Evolutionary conservation across 1,140 invertebrate species (phyloP).

Genomic region (Bombus pascuorum): DNA sequence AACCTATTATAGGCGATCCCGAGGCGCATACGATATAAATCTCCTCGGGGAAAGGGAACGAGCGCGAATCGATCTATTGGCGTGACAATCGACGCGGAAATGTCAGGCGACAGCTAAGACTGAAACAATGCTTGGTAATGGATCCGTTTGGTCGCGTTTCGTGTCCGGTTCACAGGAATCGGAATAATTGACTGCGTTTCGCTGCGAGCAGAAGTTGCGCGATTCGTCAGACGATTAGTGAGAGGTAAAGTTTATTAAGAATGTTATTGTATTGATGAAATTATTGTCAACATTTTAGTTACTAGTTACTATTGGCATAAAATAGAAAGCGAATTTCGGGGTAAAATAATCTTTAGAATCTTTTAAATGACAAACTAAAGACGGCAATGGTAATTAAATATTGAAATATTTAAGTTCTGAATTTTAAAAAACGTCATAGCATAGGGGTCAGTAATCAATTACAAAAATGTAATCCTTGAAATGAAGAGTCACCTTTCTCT

Average conservation of each 20-base stretch:
- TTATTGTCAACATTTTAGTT: no score
- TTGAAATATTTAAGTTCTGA: no score
- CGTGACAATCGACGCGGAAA: constrained; percentile 59
- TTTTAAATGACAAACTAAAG: no score
- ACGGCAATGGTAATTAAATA: no score
- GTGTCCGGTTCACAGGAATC: background rate
- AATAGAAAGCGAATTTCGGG: no score
- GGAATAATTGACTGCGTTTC: background rate
- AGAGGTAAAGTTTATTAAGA: background rate
- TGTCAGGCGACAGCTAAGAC: constrained; percentile 50
- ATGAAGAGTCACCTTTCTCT: background rate
- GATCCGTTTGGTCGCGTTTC: constrained; percentile 44
- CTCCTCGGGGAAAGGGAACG: constrained; percentile 50
- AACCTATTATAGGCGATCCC: constrained; percentile 66
- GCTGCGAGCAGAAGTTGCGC: background rate
- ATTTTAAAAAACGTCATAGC: no score
- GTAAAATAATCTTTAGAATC: no score
- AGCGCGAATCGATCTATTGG: constrained; percentile 45
- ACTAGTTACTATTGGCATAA: no score
- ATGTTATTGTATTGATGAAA: background rate
- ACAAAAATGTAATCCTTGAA: background rate
- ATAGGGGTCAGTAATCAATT: no score
- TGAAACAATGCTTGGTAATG: constrained; percentile 63
- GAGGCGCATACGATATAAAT: constrained; percentile 69
- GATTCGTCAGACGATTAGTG: background rate